phyloP scores from a whole-genome alignment of 2,113 vertebrate species.

The Symphodus melops region DNA sequence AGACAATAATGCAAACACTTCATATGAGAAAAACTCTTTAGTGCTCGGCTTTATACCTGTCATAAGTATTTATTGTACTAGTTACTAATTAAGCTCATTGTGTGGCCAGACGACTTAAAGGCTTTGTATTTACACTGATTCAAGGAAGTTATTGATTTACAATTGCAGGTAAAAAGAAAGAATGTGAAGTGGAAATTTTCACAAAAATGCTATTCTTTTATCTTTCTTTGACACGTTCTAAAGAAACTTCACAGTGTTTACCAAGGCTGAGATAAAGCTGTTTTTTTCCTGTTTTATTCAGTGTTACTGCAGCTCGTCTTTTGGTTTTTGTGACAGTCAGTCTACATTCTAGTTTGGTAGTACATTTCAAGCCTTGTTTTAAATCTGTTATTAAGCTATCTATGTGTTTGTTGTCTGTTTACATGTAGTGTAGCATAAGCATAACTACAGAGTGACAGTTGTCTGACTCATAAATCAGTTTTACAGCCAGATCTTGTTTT shows the following conservation, averaged over 20 bases:
- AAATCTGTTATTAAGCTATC: neutral
- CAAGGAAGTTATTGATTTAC: slow-evolving; percentile 50
- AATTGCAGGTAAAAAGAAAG: slow-evolving; percentile 48
- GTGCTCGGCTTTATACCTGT: slow-evolving; percentile 6
- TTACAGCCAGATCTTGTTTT: neutral
- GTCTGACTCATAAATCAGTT: neutral
- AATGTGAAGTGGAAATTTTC: slow-evolving; percentile 17
- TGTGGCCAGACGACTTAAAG: slow-evolving; percentile 10
- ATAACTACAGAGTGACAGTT: neutral
- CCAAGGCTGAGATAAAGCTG: neutral
- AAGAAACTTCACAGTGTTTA: neutral
- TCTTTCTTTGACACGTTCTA: neutral
- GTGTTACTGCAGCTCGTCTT: neutral
- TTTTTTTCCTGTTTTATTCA: neutral
- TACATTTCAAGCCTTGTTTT: neutral
- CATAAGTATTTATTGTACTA: slow-evolving; percentile 67
- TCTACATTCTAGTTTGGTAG: neutral
- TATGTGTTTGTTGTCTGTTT: neutral
- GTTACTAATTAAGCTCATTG: slow-evolving; percentile 77
- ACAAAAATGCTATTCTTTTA: neutral
- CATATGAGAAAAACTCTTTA: slow-evolving; percentile 10
- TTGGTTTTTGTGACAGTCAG: too few species aligned
- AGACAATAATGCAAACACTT: slow-evolving; percentile 33
- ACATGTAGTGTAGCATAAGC: neutral
- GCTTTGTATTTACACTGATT: slow-evolving; percentile 46